Evolutionary conservation across 2,888 invertebrate genomes (phyloP).

Genomic region (Eristalis intricaria): DNA sequence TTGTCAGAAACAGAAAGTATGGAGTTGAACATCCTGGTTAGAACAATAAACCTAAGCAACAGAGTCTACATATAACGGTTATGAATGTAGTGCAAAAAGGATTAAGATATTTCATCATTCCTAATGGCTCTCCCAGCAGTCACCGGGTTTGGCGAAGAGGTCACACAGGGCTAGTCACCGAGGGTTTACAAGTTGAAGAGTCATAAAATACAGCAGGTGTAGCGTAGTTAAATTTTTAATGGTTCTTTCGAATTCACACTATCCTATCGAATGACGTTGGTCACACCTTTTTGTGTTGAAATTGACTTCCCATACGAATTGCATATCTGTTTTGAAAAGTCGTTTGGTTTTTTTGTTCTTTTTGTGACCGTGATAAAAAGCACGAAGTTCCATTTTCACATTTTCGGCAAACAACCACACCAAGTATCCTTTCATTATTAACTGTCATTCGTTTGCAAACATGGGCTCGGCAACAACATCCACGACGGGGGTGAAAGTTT

Average conservation of each 20-base stretch:
- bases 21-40: too few relatives aligned
- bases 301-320: background rate
- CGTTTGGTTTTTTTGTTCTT: background rate
- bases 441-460: background rate
- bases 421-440: background rate
- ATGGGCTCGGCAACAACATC: background rate
- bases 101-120: background rate
- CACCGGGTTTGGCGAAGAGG: background rate
- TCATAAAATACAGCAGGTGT: conserved; percentile 14
- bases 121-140: background rate
- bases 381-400: background rate
- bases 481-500: background rate
- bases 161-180: background rate
- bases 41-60: too few relatives aligned
- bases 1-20: too few relatives aligned
- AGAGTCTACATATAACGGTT: background rate
- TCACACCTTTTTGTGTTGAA: background rate
- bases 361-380: background rate
- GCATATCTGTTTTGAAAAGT: background rate
- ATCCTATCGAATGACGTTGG: background rate
- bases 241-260: background rate
- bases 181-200: background rate
- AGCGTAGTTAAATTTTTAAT: conserved; percentile 5
- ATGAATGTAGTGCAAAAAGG: background rate
- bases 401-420: background rate